These are phyloP conservation scores for Eurytemora carolleeae DNA, from an alignment of 1,140 invertebrate genomes.

Conservation along the genomic window DNA sequence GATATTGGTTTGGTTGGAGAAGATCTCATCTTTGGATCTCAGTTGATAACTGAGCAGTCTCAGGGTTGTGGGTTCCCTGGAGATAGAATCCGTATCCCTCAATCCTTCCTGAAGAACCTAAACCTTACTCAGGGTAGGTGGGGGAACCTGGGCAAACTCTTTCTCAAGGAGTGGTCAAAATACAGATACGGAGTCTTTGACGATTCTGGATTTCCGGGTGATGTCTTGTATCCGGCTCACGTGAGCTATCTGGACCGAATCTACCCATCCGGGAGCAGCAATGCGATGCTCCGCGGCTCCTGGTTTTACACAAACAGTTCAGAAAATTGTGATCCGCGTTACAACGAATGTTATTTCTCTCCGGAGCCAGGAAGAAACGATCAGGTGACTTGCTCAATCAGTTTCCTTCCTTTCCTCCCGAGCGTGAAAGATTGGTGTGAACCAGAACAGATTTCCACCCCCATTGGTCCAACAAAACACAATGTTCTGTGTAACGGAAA, in stretches of 20 bases:
- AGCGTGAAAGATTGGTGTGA: neutral
- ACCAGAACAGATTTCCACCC: neutral
- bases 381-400: neutral
- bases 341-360: neutral
- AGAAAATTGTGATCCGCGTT: neutral
- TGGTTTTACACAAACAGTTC: neutral
- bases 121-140: too few species aligned
- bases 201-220: slow-evolving; percentile 25
- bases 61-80: too few species aligned
- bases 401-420: neutral
- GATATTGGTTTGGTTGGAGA: too few species aligned
- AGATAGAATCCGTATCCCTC: too few species aligned
- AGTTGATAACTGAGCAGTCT: too few species aligned
- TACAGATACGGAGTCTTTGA: slow-evolving; percentile 31
- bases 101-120: too few species aligned
- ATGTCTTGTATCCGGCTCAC: slow-evolving; percentile 22
- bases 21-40: too few species aligned
- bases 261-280: neutral
- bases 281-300: neutral
- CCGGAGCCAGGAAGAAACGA: neutral
- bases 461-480: neutral
- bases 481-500: neutral
- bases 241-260: slow-evolving; percentile 15
- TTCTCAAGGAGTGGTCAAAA: too few species aligned
- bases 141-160: too few species aligned